Base-by-base conservation (phyloP, 2,888 invertebrate species). In the Argynnis bischoffii region DNA sequence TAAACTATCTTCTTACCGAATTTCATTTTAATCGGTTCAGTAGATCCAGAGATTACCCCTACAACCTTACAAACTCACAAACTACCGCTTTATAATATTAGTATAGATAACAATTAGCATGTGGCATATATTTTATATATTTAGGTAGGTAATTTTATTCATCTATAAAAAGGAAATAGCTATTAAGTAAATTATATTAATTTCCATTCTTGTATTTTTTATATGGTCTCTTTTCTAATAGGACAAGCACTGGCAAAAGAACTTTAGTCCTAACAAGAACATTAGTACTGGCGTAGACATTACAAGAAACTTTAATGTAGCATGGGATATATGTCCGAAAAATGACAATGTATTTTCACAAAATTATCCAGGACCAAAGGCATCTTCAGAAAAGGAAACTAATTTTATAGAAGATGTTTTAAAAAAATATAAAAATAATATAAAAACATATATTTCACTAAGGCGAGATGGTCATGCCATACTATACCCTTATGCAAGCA, bases 381-480 rank as follows among this genome's bases (percentile, higher is more conserved):
- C 95, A 0, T 94, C 93, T 75, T 95, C 96, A 0, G 96, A 96
- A 80, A 93, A 93, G 0, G 97, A 96, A 86, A 95, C 94, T 0
- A 74, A 77, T 6, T 93, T 94, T 74, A 85, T 96, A 11, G 88
- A 93, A 6, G 88, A 94, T 64, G 89, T 94, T 57, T 79, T 96
- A 64, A 73, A 88, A 13, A 85, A 90, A 6, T 82, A 94, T 55
- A 89, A 90, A 35, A 80, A 85, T 1, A 79, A 88, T 3, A 81
- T 94, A 13, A 94, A 94, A 76, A 89, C 95, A 63, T 97, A 96
- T 81, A 75, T 97, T 51, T 95, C 96, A 0, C 82, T 97, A 41
- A 96, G 96, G 81, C 94, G 96, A 5, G 95, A 94, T 76, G 96
- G 96, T 1, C 93, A 94, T 70, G 93, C 93, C 41, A 79, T 96